Percentiles rank a stretch among this genome's conserved stretches.
Conservation (phyloP, 2,888 invertebrate species). For the Pandemis heparana region DNA sequence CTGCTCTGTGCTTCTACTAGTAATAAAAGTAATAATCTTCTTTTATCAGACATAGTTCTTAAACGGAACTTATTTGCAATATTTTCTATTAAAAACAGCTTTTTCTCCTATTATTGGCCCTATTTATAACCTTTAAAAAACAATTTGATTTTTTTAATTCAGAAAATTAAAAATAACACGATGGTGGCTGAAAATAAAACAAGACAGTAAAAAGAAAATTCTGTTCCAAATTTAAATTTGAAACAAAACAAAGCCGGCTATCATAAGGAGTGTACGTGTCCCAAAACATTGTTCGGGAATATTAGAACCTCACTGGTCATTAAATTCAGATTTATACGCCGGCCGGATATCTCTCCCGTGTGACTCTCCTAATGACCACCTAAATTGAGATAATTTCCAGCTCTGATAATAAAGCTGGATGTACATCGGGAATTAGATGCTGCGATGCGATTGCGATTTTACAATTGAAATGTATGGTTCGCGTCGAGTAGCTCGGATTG, state of each 20-base stretch:
- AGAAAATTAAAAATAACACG: no score
- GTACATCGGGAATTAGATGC: conserved; percentile 36
- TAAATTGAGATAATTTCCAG: conserved; percentile 86
- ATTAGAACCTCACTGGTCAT: conserved; percentile 76
- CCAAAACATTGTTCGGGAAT: conserved; percentile 77
- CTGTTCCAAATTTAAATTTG: conserved; percentile 28
- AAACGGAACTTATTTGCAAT: background rate
- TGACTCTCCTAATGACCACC: conserved; percentile 85
- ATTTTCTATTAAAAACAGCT: background rate
- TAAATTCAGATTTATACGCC: conserved; percentile 84
- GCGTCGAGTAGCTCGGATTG: background rate
- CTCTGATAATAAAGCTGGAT: conserved; percentile 67
- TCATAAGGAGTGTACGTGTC: conserved; percentile 53
- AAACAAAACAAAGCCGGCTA: conserved; percentile 20
- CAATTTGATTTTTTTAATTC: background rate
- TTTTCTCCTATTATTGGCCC: no score
- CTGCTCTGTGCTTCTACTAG: background rate
- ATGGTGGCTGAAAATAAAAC: background rate
- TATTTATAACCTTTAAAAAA: no score
- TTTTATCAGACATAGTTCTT: background rate
- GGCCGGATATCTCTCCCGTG: conserved; percentile 83
- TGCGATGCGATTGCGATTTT: conserved; percentile 15
- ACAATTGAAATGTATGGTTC: background rate
- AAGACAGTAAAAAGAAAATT: conserved; percentile 1
- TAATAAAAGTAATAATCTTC: background rate